Evolutionary conservation across 2,888 invertebrate species (phyloP), one percentile per base, ranked within the genome.

Genomic region (Drosophila neotestacea): DNA sequence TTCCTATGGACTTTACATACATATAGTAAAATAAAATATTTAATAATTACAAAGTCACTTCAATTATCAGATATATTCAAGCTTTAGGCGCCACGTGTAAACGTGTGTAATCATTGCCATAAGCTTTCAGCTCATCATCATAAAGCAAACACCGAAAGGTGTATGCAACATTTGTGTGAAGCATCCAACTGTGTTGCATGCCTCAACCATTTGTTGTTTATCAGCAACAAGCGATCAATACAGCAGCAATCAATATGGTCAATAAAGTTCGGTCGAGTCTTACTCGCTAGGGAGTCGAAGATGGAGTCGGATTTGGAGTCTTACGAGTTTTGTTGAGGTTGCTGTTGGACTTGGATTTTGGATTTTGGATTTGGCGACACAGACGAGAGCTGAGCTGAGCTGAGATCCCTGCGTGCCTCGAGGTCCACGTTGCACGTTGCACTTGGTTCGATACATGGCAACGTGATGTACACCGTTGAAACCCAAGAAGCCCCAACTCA

Each of bases 181-280:
- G 72, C 79, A 62, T 71, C 78, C 78, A 69, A 78, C 79, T 79
- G 79, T 65, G 79, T 63, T 59, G 66, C 65, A 54, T 52, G 73
- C 51, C 64, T 58, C 48, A 55, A 47, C 73, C 71, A 76, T 76
- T 69, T 70, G 65, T 59, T 68, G 58, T 62, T 88, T 86, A 86
- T 86, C 88, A 85, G 76, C 39, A 54, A 82, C 81, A 86, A 82
- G 82, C 81, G 79, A 86, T 86, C 86, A 86, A 86, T 86, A 86
- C 86, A 86, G 87, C 84, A 84, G 84, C 84, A 84, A 84, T 86
- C 86, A 86, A 86, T 86, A 86, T 86, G 86, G 85, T 86, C 86
- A 86, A 86, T 86, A 88, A 86, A 86, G 86, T 86, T 85, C 74
- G 74, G 75, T 39, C 41, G 32, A 48, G 28, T 27, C 55, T 55